Evolutionary conservation across 2,113 vertebrate genomes (phyloP).

Genomic region (Vombatus ursinus): DNA sequence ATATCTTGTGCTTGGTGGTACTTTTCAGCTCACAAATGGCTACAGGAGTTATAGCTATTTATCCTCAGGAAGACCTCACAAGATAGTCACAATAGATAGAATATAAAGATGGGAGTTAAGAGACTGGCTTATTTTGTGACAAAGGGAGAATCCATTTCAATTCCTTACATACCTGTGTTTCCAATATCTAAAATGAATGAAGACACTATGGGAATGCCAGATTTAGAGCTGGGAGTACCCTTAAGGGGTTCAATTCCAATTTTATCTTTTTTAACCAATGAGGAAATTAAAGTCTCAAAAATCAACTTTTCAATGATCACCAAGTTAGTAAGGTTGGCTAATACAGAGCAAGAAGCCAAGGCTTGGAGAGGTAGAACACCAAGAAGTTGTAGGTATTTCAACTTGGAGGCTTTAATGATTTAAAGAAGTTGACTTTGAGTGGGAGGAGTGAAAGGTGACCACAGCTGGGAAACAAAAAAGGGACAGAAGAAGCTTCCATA

Average conservation of each 20-base stretch:
- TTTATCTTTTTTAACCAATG: neutral
- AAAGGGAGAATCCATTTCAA: neutral
- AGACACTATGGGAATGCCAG: neutral
- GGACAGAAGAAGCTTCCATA: neutral
- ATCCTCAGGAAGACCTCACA: neutral
- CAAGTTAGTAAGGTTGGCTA: neutral
- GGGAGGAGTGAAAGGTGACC: neutral
- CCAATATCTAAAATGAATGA: neutral
- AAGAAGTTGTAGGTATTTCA: too few species aligned
- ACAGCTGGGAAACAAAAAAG: neutral
- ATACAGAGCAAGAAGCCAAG: neutral
- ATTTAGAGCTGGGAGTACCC: neutral
- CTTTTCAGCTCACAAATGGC: neutral
- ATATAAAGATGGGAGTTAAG: neutral
- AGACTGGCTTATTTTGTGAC: neutral
- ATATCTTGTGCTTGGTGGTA: neutral
- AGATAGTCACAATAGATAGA: neutral
- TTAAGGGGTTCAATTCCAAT: neutral
- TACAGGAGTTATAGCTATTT: neutral
- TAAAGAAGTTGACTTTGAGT: neutral
- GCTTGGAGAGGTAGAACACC: neutral
- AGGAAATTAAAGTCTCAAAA: neutral
- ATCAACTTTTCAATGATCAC: neutral
- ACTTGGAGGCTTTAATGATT: neutral
- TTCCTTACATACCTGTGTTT: neutral